Evolutionary conservation across 2,888 invertebrate species (phyloP).

Genomic region (Leptinotarsa peninsularis): DNA sequence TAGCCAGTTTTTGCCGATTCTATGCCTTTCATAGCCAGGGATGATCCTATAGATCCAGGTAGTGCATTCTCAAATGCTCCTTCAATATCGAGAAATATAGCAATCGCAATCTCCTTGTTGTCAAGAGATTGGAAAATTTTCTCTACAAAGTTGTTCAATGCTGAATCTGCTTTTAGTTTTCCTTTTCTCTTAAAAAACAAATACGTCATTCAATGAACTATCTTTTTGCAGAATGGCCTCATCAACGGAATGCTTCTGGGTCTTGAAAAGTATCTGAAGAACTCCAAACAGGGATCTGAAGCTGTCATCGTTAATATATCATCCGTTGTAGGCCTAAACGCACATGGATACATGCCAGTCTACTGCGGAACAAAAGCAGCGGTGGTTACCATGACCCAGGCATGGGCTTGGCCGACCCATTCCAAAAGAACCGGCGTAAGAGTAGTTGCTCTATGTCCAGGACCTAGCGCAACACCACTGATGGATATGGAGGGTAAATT

Average conservation of each 20-base stretch:
- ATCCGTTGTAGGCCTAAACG: slow-evolving; percentile 41
- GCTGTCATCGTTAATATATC: slow-evolving; percentile 49
- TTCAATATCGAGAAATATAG: no score
- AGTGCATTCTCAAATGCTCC: no score
- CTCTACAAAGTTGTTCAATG: no score
- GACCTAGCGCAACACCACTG: slow-evolving; percentile 66
- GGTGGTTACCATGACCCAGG: slow-evolving; percentile 42
- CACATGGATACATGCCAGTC: slow-evolving; percentile 40
- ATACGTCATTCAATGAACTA: neutral
- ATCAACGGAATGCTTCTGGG: slow-evolving; percentile 48
- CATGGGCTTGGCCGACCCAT: slow-evolving; percentile 42
- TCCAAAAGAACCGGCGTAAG: slow-evolving; percentile 66
- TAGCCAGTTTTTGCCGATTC: no score
- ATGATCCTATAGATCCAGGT: no score
- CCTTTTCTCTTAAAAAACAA: no score
- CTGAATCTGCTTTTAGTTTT: no score
- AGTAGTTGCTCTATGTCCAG: slow-evolving; percentile 69
- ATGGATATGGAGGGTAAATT: slow-evolving; percentile 47
- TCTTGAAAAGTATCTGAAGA: slow-evolving; percentile 46
- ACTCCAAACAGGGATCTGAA: slow-evolving; percentile 46
- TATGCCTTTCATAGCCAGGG: no score
- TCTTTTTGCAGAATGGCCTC: slow-evolving; percentile 55
- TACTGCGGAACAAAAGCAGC: slow-evolving; percentile 49
- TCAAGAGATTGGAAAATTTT: no score
- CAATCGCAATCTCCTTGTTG: no score